Evolutionary conservation across 2,113 vertebrate species (phyloP).

Genomic region (Setophaga coronata): DNA sequence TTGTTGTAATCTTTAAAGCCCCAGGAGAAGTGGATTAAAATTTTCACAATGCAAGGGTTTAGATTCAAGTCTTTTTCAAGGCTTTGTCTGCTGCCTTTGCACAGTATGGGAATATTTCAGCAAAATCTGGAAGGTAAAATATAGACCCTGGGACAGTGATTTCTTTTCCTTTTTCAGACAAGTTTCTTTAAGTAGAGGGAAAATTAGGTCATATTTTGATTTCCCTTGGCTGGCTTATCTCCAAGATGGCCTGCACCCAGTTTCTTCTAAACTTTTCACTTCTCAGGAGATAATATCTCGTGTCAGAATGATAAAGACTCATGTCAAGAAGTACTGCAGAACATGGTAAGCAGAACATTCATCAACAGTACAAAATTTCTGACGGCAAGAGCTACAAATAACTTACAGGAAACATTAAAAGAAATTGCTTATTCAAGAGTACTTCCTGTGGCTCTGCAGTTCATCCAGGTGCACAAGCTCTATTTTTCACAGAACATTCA

Average conservation of each 20-base stretch:
- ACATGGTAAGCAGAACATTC: not conserved
- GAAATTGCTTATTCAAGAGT: constrained; percentile 21
- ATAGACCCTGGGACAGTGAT: not conserved
- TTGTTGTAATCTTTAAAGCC: not conserved
- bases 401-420: not conserved
- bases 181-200: not conserved
- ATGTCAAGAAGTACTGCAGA: not conserved
- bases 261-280: not conserved
- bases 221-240: not conserved
- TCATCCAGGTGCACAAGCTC: not conserved
- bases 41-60: not conserved
- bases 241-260: not conserved
- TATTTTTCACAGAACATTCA: not conserved
- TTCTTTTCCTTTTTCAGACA: not conserved
- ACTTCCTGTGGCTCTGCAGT: constrained; percentile 19
- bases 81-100: not conserved
- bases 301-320: not conserved
- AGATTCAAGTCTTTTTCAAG: not conserved
- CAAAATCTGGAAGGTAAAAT: not conserved
- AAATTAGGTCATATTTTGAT: not conserved
- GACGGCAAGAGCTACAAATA: not conserved
- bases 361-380: not conserved
- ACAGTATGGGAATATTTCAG: not conserved
- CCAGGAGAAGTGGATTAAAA: not conserved
- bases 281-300: not conserved